These are phyloP conservation scores for Hydractinia symbiolongicarpus DNA, from an alignment of 30 jellyfish, hydroid and myxozoan species.

Conservation along the genomic window DNA sequence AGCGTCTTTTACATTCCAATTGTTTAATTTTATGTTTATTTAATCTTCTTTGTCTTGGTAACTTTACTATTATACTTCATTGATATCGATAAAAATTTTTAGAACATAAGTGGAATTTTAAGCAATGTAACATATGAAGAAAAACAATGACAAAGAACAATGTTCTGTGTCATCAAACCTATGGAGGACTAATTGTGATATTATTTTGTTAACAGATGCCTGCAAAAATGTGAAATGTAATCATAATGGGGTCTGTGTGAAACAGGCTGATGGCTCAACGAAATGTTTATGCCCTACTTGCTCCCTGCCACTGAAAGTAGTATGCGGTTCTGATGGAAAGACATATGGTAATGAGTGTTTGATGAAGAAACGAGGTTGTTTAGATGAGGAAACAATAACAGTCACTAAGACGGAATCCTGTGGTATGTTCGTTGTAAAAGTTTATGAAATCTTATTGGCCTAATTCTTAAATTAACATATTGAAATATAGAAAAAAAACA, in stretches of 20 bases:
- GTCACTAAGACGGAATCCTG: not conserved
- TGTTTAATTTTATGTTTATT: too few species aligned
- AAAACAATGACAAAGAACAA: too few species aligned
- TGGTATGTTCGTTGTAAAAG: not conserved
- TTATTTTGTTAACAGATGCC: slow-evolving; percentile 4
- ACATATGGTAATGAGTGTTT: slow-evolving; percentile 9
- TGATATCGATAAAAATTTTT: too few species aligned
- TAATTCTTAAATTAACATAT: too few species aligned
- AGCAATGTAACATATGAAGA: too few species aligned
- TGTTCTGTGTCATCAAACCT: too few species aligned
- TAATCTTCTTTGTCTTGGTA: too few species aligned
- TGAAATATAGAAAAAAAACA: too few species aligned
- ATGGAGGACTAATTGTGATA: not conserved
- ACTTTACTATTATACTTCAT: too few species aligned
- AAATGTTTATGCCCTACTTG: slow-evolving; percentile 17
- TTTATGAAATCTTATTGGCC: too few species aligned
- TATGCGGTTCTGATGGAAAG: slow-evolving; percentile 14
- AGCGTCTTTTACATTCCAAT: too few species aligned
- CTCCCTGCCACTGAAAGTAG: not conserved
- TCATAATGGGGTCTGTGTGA: not conserved
- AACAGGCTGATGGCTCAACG: not conserved
- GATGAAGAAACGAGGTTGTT: slow-evolving; percentile 12
- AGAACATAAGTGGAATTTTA: too few species aligned
- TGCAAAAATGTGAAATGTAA: not conserved
- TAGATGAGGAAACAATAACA: not conserved